Evolutionary conservation across 1,140 invertebrate genomes (phyloP), one percentile per base, ranked within the genome.

Genomic region (Lepidurus couesii): DNA sequence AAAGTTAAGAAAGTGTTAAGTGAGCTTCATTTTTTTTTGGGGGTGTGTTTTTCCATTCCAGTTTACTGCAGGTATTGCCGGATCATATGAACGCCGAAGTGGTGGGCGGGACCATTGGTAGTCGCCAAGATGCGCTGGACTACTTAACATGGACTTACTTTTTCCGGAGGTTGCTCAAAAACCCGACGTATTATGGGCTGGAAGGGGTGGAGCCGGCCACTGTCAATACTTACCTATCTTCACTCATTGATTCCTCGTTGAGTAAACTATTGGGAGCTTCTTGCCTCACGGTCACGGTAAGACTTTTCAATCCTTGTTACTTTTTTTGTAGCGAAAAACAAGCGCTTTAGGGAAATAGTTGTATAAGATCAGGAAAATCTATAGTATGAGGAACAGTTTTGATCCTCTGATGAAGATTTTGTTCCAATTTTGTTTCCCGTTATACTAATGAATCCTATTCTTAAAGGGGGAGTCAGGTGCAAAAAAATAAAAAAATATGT

Each of bases 111-210:
- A 98, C 96, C 0, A 94, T 99, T 43, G 89, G 90, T 81, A 92
- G 90, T 0, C 97, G 96, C 85, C 95, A 98, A 85, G 94, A 98
- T 80, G 92, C 97, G 21, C 87, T 99, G 74, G 96, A 99, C 84
- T 99, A 99, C 86, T 87, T 99, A 43, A 98, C 97, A 0, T 99
- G 96, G 94, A 99, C 98, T 0, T 99, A 98, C 84, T 98, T 99
- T 86, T 99, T 98, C 87, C 86, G 96, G 80, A 87, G 97, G 79
- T 86, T 99, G 5, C 85, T 98, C 26, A 93, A 95, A 83, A 99
- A 99, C 88, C 98, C 98, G 1, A 89, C 89, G 0, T 97, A 97
- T 84, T 99, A 99, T 83, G 90, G 93, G 78, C 85, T 99, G 79
- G 91, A 95, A 75, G 89, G 89, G 75, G 86, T 92, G 47, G 92